Conservation (phyloP, 2,797 vertebrate species). For the Eulemur mongoz region DNA sequence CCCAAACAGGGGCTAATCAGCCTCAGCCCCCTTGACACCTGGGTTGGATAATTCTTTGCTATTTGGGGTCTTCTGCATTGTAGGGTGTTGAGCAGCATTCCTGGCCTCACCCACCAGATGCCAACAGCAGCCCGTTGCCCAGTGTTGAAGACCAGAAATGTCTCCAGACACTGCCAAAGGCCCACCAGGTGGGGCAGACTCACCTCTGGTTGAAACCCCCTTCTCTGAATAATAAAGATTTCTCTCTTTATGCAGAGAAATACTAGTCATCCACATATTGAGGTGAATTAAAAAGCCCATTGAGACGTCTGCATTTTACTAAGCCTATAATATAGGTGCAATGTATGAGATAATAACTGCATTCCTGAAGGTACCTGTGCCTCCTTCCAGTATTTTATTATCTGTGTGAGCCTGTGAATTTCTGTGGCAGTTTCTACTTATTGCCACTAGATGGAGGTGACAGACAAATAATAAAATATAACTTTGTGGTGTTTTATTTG, state of each 20-base stretch:
- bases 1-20: too few species aligned
- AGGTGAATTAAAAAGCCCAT: background rate
- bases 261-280: background rate
- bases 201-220: rapidly evolving
- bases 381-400: background rate
- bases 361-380: too few species aligned
- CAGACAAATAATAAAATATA: background rate
- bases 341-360: background rate
- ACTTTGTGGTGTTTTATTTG: background rate
- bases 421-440: rapidly evolving
- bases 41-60: background rate
- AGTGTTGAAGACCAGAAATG: background rate
- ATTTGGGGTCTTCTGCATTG: background rate
- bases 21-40: rapidly evolving
- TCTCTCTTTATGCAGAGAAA: background rate
- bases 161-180: too few species aligned
- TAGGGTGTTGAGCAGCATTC: rapidly evolving
- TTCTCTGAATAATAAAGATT: background rate
- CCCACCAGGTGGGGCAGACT: background rate
- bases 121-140: rapidly evolving
- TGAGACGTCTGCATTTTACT: background rate
- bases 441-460: background rate
- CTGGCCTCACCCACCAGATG: background rate
- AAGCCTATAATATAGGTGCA: background rate
- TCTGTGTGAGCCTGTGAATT: background rate